Percentiles rank a stretch among this genome's conserved stretches.
Evolutionary conservation across 2,113 vertebrate genomes (phyloP).

Genomic region (Australoheros scitulus): DNA sequence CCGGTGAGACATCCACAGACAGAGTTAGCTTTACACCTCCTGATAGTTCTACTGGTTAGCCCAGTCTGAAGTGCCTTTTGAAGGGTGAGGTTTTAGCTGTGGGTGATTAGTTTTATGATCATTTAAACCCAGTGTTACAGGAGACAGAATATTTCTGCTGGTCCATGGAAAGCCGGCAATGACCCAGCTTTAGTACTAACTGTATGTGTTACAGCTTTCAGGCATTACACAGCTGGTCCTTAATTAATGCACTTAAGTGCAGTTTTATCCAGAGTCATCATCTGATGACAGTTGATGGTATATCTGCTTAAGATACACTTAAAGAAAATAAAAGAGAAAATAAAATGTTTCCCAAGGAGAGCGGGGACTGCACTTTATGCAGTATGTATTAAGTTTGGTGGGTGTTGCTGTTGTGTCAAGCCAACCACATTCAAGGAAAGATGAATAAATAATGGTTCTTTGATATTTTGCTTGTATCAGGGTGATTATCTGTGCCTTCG

Average conservation of each 20-base stretch:
- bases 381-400: neutral
- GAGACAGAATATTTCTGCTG: neutral
- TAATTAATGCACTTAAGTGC: slow-evolving; percentile 5
- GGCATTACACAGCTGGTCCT: neutral
- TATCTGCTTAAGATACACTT: neutral
- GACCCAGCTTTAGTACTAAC: neutral
- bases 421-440: slow-evolving; percentile 6
- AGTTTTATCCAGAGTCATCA: neutral
- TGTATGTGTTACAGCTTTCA: neutral
- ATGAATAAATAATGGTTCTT: slow-evolving; percentile 4
- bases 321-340: neutral
- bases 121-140: neutral
- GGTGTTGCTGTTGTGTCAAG: neutral
- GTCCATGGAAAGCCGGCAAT: neutral
- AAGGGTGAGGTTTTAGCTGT: slow-evolving; percentile 10
- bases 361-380: neutral
- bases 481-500: slow-evolving; percentile 11
- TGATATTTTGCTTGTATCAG: neutral
- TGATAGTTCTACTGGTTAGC: slow-evolving; percentile 70
- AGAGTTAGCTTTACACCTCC: slow-evolving; percentile 53
- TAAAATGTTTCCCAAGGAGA: neutral
- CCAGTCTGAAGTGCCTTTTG: slow-evolving; percentile 40
- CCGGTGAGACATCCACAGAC: neutral
- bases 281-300: neutral
- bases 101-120: neutral